These are phyloP conservation scores for Chondrilla cf. caribensis DNA, from an alignment of 37 sponge, comb jelly and placozoan genomes.

Conservation along the genomic window DNA sequence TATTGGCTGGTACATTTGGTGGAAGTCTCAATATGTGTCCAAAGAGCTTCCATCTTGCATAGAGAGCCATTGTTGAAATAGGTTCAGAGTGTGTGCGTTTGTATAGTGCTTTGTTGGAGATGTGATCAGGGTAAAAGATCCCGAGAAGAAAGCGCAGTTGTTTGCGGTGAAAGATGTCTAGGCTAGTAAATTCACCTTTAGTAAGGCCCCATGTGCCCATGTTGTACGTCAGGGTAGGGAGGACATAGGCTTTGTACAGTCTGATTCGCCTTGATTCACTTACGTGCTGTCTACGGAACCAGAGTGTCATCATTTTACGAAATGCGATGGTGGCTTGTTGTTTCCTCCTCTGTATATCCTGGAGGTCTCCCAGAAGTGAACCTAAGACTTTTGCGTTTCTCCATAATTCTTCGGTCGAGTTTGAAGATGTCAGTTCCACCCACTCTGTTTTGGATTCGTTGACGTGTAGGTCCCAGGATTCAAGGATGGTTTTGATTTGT, in stretches of 20 bases:
- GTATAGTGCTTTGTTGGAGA: slow-evolving; percentile 2
- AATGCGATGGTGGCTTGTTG: not conserved
- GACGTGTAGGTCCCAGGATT: slow-evolving; percentile 3
- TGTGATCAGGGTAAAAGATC: slow-evolving; percentile 3
- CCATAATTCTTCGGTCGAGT: not conserved
- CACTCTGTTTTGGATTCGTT: slow-evolving; percentile 14
- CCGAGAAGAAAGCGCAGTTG: slow-evolving; percentile 23
- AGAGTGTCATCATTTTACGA: slow-evolving; percentile 2
- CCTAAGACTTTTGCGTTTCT: slow-evolving; percentile 9
- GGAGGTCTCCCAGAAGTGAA: slow-evolving; percentile 11
- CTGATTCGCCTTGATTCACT: not conserved
- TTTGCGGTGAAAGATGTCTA: slow-evolving; percentile 23
- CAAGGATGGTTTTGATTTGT: not conserved
- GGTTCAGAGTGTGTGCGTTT: slow-evolving; percentile 14
- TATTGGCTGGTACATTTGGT: slow-evolving; percentile 30
- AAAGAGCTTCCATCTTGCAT: slow-evolving; percentile 26
- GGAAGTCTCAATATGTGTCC: slow-evolving; percentile 29
- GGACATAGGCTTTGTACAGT: slow-evolving; percentile 12
- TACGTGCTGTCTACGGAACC: slow-evolving; percentile 5
- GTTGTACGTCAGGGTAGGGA: slow-evolving; percentile 28
- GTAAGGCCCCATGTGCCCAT: slow-evolving; percentile 28
- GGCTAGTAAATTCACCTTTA: not conserved
- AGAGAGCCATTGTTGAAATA: slow-evolving; percentile 28
- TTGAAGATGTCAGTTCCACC: slow-evolving; percentile 15
- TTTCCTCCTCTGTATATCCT: slow-evolving; percentile 12